Base-by-base conservation (phyloP, 2,797 vertebrate species). In the Sphenodon punctatus region DNA sequence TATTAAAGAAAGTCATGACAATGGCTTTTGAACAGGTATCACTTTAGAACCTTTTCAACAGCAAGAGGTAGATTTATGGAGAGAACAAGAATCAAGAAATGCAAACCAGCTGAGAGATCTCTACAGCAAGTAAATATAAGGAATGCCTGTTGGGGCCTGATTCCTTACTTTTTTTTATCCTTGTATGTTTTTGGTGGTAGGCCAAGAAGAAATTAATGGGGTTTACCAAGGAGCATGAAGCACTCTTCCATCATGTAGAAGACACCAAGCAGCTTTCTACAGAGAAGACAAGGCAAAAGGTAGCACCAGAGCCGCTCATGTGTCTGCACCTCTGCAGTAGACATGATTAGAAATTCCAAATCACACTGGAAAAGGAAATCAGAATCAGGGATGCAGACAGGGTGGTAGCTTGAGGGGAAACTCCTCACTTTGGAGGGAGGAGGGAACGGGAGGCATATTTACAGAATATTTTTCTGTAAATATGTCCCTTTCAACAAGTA, bases 261-360 rank as follows among this genome's bases (percentile, higher is more conserved):
- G 97, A 92, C 83, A 97, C 96, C 83, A 97, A 95, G 85, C 96
- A 96, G 25, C 95, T 95, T 2, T 79, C 90, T 88, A 96, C 92
- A 12, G 94, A 96, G 75, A 98, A 97, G 89, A 97, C 97, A 91
- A 98, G 97, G 91, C 95, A 95, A 77, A 98, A 98, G 95, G 97
- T 97, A 49, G 45, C 12, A 30, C 25, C 32, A 17, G 10, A 65
- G 43, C 25, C 2, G 16, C 4, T 32, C 19, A 20, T 20, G 15
- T 20, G 2, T 12, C 2, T 9, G n/a, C 16, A 41, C 38, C 30
- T 61, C 27, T 25, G 71, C 39, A 32, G 16, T 2, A 0, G 27
- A 9, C 6, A 30, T 7, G n/a, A 51, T 81, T 59, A 68, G 51
- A 14, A 3, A 16, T 64, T 30, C n/a, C 9, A 67, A 6, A 10